Evolutionary conservation across 2,113 vertebrate species (phyloP).

Genomic region (Eupsittula cactorum): DNA sequence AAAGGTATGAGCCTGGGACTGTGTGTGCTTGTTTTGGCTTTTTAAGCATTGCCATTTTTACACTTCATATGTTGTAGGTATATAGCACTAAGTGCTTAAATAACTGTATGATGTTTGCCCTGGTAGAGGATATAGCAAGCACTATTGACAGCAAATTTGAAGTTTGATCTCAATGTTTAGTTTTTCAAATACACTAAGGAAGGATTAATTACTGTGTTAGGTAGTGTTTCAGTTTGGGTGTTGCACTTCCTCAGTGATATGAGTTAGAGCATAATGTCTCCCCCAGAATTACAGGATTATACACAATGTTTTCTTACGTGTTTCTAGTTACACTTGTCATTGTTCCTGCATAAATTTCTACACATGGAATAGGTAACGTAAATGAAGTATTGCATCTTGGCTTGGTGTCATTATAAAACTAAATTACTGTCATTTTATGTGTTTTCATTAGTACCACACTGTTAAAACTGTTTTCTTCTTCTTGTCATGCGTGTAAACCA

Average conservation of each 20-base stretch:
- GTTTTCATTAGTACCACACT: background rate
- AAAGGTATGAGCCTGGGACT: background rate
- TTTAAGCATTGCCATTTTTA: background rate
- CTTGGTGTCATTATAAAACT: background rate
- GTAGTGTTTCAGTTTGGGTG: background rate
- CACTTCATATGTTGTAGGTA: background rate
- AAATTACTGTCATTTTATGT: background rate
- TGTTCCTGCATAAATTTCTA: background rate
- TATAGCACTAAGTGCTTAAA: background rate
- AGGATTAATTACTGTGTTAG: background rate
- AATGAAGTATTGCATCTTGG: background rate
- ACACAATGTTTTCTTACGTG: background rate
- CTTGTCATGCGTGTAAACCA: background rate
- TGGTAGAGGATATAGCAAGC: background rate
- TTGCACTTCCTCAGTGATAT: background rate
- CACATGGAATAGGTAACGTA: background rate
- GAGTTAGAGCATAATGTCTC: background rate
- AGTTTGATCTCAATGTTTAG: background rate
- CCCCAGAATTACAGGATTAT: background rate
- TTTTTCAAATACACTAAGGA: background rate
- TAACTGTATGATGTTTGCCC: background rate
- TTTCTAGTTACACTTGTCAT: background rate
- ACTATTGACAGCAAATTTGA: background rate
- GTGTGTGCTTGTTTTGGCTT: background rate
- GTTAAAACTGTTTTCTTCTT: background rate